Percentiles rank a stretch among this genome's conserved stretches.
phyloP scores from a whole-genome alignment of 2,797 vertebrate genomes.

The Champsocephalus gunnari region DNA sequence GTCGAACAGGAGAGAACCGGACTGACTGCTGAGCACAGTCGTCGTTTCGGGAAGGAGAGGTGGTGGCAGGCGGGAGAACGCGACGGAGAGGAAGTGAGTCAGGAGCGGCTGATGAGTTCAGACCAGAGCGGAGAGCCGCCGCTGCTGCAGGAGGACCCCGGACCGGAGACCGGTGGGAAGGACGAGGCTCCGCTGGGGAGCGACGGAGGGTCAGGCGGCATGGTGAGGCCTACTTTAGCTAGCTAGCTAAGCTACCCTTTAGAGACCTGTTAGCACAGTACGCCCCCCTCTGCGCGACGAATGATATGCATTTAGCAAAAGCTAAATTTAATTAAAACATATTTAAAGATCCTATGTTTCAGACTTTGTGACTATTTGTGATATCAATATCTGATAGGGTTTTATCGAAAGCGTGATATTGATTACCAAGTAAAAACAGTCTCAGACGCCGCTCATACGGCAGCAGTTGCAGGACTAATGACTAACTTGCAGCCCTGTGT shows the following conservation, averaged over 20 bases:
- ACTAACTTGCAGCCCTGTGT: conserved; percentile 12
- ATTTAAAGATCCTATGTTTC: neutral
- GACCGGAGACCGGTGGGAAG: conserved; percentile 82
- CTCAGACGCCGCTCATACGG: neutral
- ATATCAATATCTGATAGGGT: neutral
- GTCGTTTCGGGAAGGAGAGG: conserved; percentile 49
- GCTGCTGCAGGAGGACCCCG: conserved; percentile 89
- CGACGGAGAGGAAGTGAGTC: conserved; percentile 85
- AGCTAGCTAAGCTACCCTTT: conserved; percentile 41
- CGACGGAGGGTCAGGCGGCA: conserved; percentile 84
- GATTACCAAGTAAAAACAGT: neutral
- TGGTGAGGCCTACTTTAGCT: conserved; percentile 82
- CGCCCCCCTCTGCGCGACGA: conserved; percentile 23
- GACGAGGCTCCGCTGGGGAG: conserved; percentile 81
- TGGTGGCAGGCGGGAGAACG: conserved; percentile 81
- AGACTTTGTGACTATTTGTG: neutral
- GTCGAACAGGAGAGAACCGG: conserved; percentile 59
- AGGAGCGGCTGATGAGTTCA: conserved; percentile 90
- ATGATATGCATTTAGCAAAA: conserved; percentile 24
- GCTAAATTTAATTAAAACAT: conserved; percentile 32
- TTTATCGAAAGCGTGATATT: neutral
- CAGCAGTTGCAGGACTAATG: conserved; percentile 1
- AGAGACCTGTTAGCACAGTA: conserved; percentile 55
- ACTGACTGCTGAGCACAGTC: conserved; percentile 63
- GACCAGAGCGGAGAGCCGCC: conserved; percentile 88